phyloP scores from a whole-genome alignment of 2,113 vertebrate genomes.

The Seriola rivoliana region DNA sequence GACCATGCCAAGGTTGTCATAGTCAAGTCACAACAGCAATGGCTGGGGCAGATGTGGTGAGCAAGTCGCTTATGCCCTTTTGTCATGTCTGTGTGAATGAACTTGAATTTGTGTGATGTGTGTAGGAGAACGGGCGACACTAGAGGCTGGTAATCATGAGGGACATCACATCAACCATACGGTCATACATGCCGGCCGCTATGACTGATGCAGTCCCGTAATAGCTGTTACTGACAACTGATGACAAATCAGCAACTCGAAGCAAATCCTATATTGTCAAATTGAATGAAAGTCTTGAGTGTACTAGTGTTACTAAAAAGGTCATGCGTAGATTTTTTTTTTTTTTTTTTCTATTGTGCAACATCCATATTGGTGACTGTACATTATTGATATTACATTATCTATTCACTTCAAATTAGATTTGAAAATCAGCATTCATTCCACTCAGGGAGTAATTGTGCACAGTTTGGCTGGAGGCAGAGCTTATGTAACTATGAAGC shows the following conservation, averaged over 20 bases:
- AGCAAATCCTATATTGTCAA: conserved; percentile 22
- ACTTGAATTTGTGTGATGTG: conserved; percentile 21
- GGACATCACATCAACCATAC: conserved; percentile 46
- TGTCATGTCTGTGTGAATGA: conserved; percentile 29
- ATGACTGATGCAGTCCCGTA: conserved; percentile 31
- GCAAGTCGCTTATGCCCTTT: conserved; percentile 31
- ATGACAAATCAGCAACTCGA: conserved; percentile 32
- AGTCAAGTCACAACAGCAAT: neutral
- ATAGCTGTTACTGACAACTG: conserved; percentile 21
- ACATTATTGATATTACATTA: conserved; percentile 24
- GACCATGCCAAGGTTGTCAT: neutral
- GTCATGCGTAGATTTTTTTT: neutral
- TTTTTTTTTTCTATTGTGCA: neutral
- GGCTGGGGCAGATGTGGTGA: conserved; percentile 15
- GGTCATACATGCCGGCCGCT: conserved; percentile 18
- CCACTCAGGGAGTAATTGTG: neutral
- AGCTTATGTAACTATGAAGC: conserved; percentile 42
- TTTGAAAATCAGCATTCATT: conserved; percentile 24
- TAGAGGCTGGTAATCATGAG: conserved; percentile 37
- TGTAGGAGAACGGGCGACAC: neutral
- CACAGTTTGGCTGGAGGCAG: conserved; percentile 28
- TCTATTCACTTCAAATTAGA: conserved; percentile 34
- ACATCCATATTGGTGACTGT: neutral
- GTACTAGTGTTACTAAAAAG: neutral
- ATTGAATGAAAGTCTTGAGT: neutral